A percentile compares a stretch with the other conserved stretches of the same genome.
phyloP scores from a whole-genome alignment of 2,888 invertebrate genomes.

The Lochmaea crataegi region DNA sequence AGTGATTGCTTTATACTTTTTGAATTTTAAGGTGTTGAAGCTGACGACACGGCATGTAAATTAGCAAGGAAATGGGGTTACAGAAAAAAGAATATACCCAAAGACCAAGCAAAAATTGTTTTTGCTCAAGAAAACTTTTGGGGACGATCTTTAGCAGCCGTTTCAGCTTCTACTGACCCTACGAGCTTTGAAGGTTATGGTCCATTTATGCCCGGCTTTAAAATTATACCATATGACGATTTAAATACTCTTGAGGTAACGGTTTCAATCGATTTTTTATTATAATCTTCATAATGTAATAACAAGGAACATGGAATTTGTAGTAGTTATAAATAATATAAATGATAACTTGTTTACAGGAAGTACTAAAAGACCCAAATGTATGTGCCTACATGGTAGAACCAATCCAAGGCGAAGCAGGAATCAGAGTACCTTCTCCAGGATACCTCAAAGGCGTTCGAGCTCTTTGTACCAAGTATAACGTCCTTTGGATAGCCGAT shows the following conservation, averaged over 20 bases:
- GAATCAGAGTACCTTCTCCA: slow-evolving; percentile 78
- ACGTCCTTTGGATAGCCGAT: slow-evolving; percentile 86
- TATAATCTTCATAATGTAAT: too few species aligned
- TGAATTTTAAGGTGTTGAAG: slow-evolving; percentile 75
- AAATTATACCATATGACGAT: slow-evolving; percentile 80
- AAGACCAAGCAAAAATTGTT: slow-evolving; percentile 76
- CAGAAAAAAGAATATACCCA: slow-evolving; percentile 76
- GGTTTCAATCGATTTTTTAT: background rate
- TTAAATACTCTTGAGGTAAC: slow-evolving; percentile 75
- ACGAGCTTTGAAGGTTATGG: slow-evolving; percentile 77
- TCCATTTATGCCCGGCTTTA: slow-evolving; percentile 84
- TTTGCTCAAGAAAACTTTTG: slow-evolving; percentile 86
- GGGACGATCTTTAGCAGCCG: slow-evolving; percentile 84
- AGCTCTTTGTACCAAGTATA: slow-evolving; percentile 79
- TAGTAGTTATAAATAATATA: too few species aligned
- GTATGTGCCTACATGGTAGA: slow-evolving; percentile 89
- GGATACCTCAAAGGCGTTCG: slow-evolving; percentile 80
- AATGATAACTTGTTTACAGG: slow-evolving; percentile 57
- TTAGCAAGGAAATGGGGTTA: slow-evolving; percentile 87
- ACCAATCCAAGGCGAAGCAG: slow-evolving; percentile 90
- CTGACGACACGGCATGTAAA: slow-evolving; percentile 83
- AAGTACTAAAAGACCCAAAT: slow-evolving; percentile 72
- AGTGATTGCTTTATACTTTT: too few species aligned
- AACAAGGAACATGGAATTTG: too few species aligned
- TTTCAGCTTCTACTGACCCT: slow-evolving; percentile 83